Conservation (phyloP, 2,797 vertebrate species). For the Cryptoblepharus egeriae region DNA sequence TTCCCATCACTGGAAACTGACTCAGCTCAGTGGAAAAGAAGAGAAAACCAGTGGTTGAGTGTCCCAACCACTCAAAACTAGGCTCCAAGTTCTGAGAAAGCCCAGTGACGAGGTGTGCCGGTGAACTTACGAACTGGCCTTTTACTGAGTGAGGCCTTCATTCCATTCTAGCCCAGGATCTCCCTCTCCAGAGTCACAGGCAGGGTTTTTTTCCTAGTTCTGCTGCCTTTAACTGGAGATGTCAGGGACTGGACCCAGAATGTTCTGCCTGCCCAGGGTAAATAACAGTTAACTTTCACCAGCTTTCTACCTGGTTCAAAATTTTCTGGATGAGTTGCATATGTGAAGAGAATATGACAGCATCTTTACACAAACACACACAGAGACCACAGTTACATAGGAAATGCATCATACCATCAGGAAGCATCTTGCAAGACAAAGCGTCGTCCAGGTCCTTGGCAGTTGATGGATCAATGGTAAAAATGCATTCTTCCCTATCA, state of each 20-base stretch:
- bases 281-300: neutral
- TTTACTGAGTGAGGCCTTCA: neutral
- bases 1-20: slow-evolving; percentile 40
- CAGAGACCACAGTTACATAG: slow-evolving; percentile 38
- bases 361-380: slow-evolving; percentile 40
- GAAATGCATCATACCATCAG: slow-evolving; percentile 82
- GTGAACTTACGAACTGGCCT: neutral
- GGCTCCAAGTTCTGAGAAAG: neutral
- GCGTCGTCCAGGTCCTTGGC: slow-evolving; percentile 90
- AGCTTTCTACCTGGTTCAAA: neutral
- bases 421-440: slow-evolving; percentile 85
- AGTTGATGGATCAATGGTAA: slow-evolving; percentile 85
- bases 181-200: neutral
- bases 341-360: slow-evolving; percentile 36
- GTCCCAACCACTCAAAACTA: neutral
- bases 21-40: neutral
- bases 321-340: slow-evolving; percentile 40
- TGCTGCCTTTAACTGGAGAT: neutral
- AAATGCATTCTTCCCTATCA: slow-evolving; percentile 89
- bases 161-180: neutral
- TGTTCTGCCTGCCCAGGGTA: neutral
- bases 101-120: neutral
- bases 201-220: neutral
- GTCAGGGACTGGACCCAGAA: neutral
- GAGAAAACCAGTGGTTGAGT: no score